A percentile compares a stretch with the other conserved stretches of the same genome.
phyloP scores from a whole-genome alignment of 2,113 vertebrate species.

The Motacilla alba region DNA sequence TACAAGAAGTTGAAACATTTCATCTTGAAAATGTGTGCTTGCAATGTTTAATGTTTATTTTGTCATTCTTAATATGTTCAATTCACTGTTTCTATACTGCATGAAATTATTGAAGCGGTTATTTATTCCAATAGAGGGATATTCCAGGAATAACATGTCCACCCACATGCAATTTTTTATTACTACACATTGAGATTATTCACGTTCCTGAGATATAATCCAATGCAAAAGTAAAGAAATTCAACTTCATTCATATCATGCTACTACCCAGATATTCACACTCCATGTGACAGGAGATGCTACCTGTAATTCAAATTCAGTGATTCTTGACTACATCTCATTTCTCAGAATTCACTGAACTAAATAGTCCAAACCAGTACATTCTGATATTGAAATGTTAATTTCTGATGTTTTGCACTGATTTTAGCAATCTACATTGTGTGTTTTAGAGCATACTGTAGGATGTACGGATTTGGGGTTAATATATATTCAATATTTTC shows the following conservation, averaged over 20 bases:
- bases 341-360: background rate
- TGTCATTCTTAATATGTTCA: constrained; percentile 17
- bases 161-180: background rate
- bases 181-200: constrained; percentile 34
- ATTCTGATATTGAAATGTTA: background rate
- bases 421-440: background rate
- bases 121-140: background rate
- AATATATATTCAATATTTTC: background rate
- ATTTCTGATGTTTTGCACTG: background rate
- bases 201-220: background rate
- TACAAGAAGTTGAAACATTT: constrained; percentile 34
- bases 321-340: background rate
- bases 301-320: background rate
- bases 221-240: background rate
- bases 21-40: background rate
- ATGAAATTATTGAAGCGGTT: constrained; percentile 34
- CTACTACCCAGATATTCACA: background rate
- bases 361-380: background rate
- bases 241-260: background rate
- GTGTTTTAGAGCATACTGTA: background rate
- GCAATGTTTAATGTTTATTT: constrained; percentile 42
- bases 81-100: constrained; percentile 25
- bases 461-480: background rate
- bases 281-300: background rate
- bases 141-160: background rate